Conservation (phyloP, 2,888 invertebrate species). For the Deilephila porcellus region DNA sequence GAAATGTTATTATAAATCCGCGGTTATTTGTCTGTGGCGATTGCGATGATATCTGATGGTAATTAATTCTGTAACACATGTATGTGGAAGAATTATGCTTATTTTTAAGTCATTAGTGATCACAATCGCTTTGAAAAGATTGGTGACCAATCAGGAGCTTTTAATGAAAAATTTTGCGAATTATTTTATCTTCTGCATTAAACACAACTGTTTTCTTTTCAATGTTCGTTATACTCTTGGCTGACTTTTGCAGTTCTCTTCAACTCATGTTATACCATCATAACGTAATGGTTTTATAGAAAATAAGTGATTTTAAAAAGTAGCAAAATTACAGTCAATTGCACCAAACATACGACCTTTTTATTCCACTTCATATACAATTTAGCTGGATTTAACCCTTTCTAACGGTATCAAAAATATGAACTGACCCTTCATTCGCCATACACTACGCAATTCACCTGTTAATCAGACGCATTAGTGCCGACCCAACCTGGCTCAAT, state of each 20-base stretch:
- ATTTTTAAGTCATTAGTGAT: neutral
- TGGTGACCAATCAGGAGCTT: neutral
- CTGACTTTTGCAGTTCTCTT: too few relatives aligned
- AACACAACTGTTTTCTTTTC: too few relatives aligned
- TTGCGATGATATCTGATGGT: constrained; percentile 1
- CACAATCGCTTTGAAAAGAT: neutral
- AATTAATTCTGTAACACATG: neutral
- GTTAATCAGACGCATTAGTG: constrained; percentile 58
- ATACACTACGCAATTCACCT: constrained; percentile 46
- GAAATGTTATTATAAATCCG: neutral
- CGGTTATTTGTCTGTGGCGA: neutral
- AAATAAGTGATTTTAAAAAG: too few relatives aligned
- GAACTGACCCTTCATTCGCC: neutral
- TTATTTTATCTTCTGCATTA: too few relatives aligned
- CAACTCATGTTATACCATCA: too few relatives aligned
- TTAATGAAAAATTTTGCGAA: neutral
- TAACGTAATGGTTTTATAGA: too few relatives aligned
- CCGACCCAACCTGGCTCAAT: constrained; percentile 61
- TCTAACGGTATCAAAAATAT: constrained; percentile 6
- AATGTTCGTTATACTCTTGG: too few relatives aligned
- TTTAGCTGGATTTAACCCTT: neutral
- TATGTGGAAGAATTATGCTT: neutral
- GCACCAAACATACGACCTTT: neutral
- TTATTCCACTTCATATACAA: too few relatives aligned
- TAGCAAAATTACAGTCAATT: neutral